A percentile compares a stretch with the other conserved stretches of the same genome.
These are phyloP conservation scores for Lasioglossum pauxillum DNA, from an alignment of 2,888 invertebrate species.

Conservation along the genomic window DNA sequence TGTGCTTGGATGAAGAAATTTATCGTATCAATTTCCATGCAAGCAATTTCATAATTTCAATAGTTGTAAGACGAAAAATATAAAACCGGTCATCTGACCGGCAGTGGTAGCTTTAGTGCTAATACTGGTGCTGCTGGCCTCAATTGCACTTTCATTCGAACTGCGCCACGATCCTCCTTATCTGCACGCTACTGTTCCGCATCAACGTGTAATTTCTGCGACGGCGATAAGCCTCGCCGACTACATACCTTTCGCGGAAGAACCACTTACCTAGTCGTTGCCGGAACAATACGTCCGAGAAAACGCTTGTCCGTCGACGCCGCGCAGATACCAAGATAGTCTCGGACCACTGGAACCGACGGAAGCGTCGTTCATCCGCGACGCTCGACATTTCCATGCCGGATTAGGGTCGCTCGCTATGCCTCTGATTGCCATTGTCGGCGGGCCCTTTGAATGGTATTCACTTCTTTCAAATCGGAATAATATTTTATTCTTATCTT, in stretches of 20 bases:
- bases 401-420: slow-evolving; percentile 27
- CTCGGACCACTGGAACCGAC: slow-evolving; percentile 44
- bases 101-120: slow-evolving; percentile 16
- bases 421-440: neutral
- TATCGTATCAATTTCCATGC: too few relatives aligned
- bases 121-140: slow-evolving; percentile 35
- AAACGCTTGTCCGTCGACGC: slow-evolving; percentile 27
- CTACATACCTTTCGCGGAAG: slow-evolving; percentile 22
- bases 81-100: too few relatives aligned
- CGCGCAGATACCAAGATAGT: slow-evolving; percentile 57
- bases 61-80: too few relatives aligned
- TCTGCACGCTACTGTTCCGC: slow-evolving; percentile 50
- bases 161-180: slow-evolving; percentile 39
- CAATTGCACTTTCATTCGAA: slow-evolving; percentile 64
- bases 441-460: too few relatives aligned
- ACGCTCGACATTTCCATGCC: slow-evolving; percentile 48
- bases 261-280: slow-evolving; percentile 50
- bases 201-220: slow-evolving; percentile 57
- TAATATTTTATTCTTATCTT: too few relatives aligned
- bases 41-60: too few relatives aligned
- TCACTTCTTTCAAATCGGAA: too few relatives aligned
- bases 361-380: slow-evolving; percentile 55
- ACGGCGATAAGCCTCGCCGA: slow-evolving; percentile 25
- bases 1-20: too few relatives aligned
- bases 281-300: slow-evolving; percentile 49